Percentiles rank a stretch among this genome's conserved stretches.
These are phyloP conservation scores for Zenarchopterus dispar DNA, from an alignment of 2,797 vertebrate species.

Conservation along the genomic window DNA sequence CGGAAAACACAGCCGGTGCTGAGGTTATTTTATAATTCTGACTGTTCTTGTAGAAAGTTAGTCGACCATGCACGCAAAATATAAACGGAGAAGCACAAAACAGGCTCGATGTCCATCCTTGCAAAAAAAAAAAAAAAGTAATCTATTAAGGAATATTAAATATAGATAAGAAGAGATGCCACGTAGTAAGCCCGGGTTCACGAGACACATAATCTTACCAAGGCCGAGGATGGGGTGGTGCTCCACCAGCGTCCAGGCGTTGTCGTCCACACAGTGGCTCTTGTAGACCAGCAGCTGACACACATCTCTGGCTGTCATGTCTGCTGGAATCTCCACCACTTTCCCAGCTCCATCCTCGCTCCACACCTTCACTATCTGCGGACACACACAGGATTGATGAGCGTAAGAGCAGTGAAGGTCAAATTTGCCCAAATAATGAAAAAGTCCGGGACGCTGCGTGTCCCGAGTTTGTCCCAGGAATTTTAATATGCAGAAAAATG, in stretches of 20 bases:
- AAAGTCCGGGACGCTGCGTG: background rate
- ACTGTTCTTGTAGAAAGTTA: no score
- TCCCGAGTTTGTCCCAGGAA: constrained; percentile 44
- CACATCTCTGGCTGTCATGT: constrained; percentile 95
- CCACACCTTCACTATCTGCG: constrained; percentile 96
- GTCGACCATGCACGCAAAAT: no score
- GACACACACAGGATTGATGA: constrained; percentile 32
- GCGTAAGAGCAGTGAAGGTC: background rate
- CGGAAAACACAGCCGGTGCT: no score
- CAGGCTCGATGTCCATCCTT: no score
- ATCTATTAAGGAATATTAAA: background rate
- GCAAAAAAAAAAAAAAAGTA: background rate
- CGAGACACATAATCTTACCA: constrained; percentile 69
- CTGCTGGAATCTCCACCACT: constrained; percentile 94
- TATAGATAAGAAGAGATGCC: background rate
- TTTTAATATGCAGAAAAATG: constrained; percentile 8
- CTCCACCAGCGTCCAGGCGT: constrained; percentile 96
- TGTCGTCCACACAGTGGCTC: constrained; percentile 97
- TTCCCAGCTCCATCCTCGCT: constrained; percentile 96
- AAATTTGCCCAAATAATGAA: constrained; percentile 7
- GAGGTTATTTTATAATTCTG: no score
- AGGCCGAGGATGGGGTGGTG: constrained; percentile 93
- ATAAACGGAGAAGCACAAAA: no score
- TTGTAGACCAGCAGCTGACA: constrained; percentile 97
- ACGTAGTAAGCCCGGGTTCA: background rate